Evolutionary conservation across 2,113 vertebrate genomes (phyloP).

Genomic region (Perca schrenkii): DNA sequence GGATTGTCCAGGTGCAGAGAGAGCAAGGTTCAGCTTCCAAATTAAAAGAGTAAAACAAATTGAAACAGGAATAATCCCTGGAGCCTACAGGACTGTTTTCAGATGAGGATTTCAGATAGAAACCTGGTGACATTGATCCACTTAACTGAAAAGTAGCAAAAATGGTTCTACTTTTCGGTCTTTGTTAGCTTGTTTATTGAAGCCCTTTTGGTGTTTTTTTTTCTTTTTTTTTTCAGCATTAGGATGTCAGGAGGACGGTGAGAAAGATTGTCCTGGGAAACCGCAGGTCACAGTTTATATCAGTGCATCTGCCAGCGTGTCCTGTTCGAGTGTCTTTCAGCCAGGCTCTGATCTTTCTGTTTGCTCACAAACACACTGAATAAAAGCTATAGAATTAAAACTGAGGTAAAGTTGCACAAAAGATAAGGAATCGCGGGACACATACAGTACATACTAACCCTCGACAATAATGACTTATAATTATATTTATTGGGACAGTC

Average conservation of each 20-base stretch:
- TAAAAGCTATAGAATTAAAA: constrained; percentile 1
- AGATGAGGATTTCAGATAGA: not conserved
- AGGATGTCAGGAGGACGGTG: not conserved
- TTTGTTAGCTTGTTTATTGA: not conserved
- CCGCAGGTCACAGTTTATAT: constrained; percentile 42
- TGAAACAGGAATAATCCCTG: not conserved
- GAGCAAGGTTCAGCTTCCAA: not conserved
- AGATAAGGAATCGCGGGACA: not conserved
- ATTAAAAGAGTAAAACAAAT: not conserved
- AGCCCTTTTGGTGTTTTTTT: not conserved
- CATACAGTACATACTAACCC: not conserved
- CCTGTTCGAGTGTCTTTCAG: constrained; percentile 69
- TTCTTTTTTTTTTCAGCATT: not conserved
- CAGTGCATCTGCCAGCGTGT: not conserved
- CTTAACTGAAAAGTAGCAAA: constrained; percentile 34
- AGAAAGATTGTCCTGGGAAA: constrained; percentile 3
- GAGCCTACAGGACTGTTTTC: not conserved
- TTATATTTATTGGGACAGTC: constrained; percentile 14
- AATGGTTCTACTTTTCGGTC: constrained; percentile 10
- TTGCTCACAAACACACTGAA: constrained; percentile 8
- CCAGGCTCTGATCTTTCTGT: constrained; percentile 16
- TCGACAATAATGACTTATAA: not conserved
- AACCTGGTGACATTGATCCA: constrained; percentile 40
- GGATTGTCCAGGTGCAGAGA: not conserved
- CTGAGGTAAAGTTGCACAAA: constrained; percentile 40